These are phyloP conservation scores for Mesorhabditis belari DNA, from an alignment of 2,888 invertebrate genomes.

Conservation along the genomic window DNA sequence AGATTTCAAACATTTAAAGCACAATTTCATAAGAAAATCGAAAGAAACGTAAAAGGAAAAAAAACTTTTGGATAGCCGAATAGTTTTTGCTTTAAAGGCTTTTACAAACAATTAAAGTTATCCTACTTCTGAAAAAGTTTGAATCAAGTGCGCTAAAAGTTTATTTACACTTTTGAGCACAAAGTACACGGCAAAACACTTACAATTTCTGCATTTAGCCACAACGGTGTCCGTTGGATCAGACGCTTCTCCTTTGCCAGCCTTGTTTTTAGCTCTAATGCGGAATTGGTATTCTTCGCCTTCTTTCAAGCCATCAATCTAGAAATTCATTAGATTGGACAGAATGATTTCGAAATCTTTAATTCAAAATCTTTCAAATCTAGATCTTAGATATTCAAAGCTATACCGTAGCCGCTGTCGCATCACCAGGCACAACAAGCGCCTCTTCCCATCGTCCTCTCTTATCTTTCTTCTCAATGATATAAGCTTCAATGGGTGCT, in stretches of 20 bases:
- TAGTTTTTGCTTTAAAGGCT: no score
- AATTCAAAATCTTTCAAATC: not conserved
- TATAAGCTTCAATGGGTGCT: conserved; percentile 61
- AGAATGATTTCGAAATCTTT: not conserved
- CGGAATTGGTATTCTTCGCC: conserved; percentile 90
- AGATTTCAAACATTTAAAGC: no score
- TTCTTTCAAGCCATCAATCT: conserved; percentile 65
- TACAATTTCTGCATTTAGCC: conserved; percentile 69
- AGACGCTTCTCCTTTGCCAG: conserved; percentile 70
- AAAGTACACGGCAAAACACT: conserved; percentile 49
- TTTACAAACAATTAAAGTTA: no score
- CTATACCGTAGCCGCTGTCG: conserved; percentile 65
- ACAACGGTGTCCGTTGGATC: conserved; percentile 54
- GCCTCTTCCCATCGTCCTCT: conserved; percentile 68
- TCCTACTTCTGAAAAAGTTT: no score
- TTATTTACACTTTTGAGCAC: no score
- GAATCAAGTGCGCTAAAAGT: no score
- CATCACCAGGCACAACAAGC: conserved; percentile 73
- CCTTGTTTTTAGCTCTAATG: conserved; percentile 88
- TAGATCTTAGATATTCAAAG: conserved; percentile 60
- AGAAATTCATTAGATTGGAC: not conserved
- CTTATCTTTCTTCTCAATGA: conserved; percentile 79
- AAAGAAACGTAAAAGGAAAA: no score
- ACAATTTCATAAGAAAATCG: no score
- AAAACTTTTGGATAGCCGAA: no score